These are phyloP conservation scores for Mallotus villosus DNA, from an alignment of 2,797 vertebrate genomes.

Conservation along the genomic window DNA sequence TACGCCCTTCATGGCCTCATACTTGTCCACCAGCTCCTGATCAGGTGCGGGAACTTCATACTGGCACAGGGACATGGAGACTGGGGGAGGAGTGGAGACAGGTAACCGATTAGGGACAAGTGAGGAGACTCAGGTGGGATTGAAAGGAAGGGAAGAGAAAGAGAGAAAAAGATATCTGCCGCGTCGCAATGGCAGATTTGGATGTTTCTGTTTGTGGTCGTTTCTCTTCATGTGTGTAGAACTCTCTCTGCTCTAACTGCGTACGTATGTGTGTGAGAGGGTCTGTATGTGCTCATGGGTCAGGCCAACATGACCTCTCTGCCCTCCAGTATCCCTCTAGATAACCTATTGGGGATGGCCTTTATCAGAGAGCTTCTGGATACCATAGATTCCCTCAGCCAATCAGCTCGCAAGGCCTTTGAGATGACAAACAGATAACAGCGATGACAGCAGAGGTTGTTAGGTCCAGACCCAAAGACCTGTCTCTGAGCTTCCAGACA, in stretches of 20 bases:
- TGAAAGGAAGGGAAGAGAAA: not conserved
- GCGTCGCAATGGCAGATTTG: not conserved
- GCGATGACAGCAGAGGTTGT: not conserved
- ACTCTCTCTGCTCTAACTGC: not conserved
- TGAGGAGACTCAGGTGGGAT: not conserved
- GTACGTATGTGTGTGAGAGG: not conserved
- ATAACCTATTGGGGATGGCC: not conserved
- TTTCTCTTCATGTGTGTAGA: not conserved
- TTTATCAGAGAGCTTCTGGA: not conserved
- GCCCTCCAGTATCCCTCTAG: not conserved
- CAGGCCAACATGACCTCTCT: not conserved
- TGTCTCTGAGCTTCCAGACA: not conserved
- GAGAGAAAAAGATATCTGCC: not conserved
- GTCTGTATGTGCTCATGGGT: not conserved
- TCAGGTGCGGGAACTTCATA: slow-evolving; percentile 34
- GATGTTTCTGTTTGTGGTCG: not conserved
- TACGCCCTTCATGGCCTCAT: slow-evolving; percentile 36
- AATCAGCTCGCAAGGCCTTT: not conserved
- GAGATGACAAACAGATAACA: not conserved
- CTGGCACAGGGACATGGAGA: slow-evolving; percentile 68
- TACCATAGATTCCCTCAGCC: not conserved
- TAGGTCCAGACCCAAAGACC: not conserved
- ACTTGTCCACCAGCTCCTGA: slow-evolving; percentile 66
- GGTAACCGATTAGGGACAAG: not conserved
- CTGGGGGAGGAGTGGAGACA: slow-evolving; percentile 42